A percentile compares a stretch with the other conserved stretches of the same genome.
Evolutionary conservation across 2,888 invertebrate species (phyloP).

Genomic region (Brenthis daphne): DNA sequence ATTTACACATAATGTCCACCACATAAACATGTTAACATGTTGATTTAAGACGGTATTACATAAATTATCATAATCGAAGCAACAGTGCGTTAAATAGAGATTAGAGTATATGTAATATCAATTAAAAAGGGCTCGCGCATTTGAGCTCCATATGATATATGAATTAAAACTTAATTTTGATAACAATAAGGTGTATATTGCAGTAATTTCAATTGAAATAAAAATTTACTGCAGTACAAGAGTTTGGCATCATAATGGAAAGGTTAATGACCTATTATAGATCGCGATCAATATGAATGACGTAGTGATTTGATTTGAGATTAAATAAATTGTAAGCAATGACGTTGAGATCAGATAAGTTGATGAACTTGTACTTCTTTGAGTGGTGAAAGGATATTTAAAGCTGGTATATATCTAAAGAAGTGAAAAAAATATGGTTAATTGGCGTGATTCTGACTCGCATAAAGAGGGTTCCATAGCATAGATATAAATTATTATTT

Average conservation of each 20-base stretch:
- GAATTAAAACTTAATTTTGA: neutral
- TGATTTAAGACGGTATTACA: conserved; percentile 61
- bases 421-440: too few relatives aligned
- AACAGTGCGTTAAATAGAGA: conserved; percentile 55
- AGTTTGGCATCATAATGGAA: conserved; percentile 33
- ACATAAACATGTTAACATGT: conserved; percentile 37
- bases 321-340: conserved; percentile 31
- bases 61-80: conserved; percentile 68
- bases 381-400: neutral
- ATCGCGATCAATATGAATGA: conserved; percentile 35
- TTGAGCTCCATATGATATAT: neutral
- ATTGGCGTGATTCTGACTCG: too few relatives aligned
- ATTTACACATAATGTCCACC: conserved; percentile 4
- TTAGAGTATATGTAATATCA: conserved; percentile 34
- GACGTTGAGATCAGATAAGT: conserved; percentile 33
- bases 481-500: too few relatives aligned
- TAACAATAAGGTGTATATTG: conserved; percentile 14
- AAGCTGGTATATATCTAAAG: neutral
- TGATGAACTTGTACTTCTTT: conserved; percentile 31
- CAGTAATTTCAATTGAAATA: neutral
- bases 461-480: too few relatives aligned
- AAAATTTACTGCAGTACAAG: conserved; percentile 16
- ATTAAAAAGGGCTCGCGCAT: conserved; percentile 33
- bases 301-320: conserved; percentile 38
- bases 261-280: conserved; percentile 35